These are phyloP conservation scores for Thinocorus orbignyianus DNA, from an alignment of 2,113 vertebrate species.

Conservation along the genomic window DNA sequence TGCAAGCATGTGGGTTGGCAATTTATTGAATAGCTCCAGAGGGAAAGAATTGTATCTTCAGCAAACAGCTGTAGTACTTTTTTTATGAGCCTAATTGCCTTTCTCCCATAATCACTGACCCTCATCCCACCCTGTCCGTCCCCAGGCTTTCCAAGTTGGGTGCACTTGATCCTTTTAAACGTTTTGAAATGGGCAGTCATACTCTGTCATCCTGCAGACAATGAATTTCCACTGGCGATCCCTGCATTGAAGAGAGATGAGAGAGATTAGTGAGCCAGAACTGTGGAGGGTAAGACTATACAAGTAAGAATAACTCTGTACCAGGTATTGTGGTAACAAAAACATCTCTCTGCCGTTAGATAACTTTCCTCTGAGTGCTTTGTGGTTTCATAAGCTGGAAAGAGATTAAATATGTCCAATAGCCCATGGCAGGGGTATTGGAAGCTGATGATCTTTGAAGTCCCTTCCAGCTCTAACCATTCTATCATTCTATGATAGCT, in stretches of 20 bases:
- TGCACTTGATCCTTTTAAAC: constrained; percentile 68
- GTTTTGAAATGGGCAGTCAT: constrained; percentile 90
- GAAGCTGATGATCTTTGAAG: neutral
- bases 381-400: neutral
- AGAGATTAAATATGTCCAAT: neutral
- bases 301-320: neutral
- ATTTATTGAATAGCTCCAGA: neutral
- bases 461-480: neutral
- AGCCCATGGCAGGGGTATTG: neutral
- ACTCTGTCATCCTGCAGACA: constrained; percentile 95
- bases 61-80: neutral
- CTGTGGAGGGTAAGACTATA: neutral
- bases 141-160: neutral
- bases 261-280: neutral
- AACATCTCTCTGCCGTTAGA: neutral
- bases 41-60: neutral
- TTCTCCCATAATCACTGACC: neutral
- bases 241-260: constrained; percentile 74
- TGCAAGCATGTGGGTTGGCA: neutral
- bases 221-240: constrained; percentile 99
- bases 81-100: neutral
- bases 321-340: neutral
- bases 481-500: neutral
- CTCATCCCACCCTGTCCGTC: neutral
- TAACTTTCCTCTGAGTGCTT: neutral